phyloP scores from a whole-genome alignment of 1,140 invertebrate genomes.

The Eciton burchellii region DNA sequence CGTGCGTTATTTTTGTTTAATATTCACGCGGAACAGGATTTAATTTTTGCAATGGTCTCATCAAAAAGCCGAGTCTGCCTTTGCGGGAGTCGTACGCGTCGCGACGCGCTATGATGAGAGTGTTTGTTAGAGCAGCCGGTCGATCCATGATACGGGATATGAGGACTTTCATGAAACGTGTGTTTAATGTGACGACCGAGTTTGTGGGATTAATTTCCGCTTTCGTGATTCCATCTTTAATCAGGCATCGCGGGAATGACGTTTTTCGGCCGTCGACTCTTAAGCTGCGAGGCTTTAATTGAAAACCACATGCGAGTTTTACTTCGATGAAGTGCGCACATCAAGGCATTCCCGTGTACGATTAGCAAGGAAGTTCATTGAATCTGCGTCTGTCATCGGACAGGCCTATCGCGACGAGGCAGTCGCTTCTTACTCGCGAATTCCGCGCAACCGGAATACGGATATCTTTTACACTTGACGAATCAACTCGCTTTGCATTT shows the following conservation, averaged over 20 bases:
- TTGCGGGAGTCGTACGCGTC: not conserved
- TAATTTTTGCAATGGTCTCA: not conserved
- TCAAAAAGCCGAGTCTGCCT: not conserved
- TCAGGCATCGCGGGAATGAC: not conserved
- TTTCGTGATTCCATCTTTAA: conserved; percentile 23
- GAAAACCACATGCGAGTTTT: conserved; percentile 7
- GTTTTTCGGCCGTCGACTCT: not conserved
- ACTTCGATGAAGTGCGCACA: conserved; percentile 16
- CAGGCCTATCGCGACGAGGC: not conserved
- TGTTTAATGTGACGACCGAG: not conserved
- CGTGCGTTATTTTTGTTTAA: not conserved
- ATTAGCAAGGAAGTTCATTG: conserved; percentile 41
- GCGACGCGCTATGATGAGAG: not conserved
- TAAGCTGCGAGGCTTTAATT: conserved; percentile 14
- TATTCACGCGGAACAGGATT: not conserved
- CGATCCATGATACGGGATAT: not conserved
- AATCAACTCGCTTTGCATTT: too few relatives aligned
- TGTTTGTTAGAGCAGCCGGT: not conserved
- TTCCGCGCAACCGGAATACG: not conserved
- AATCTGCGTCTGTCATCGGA: conserved; percentile 18
- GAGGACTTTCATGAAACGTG: not conserved
- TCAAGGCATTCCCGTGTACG: conserved; percentile 15
- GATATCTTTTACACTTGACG: too few relatives aligned
- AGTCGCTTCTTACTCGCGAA: not conserved
- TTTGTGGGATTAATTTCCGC: conserved; percentile 36